phyloP scores from a whole-genome alignment of 2,888 invertebrate genomes.

The Nebria brevicollis region DNA sequence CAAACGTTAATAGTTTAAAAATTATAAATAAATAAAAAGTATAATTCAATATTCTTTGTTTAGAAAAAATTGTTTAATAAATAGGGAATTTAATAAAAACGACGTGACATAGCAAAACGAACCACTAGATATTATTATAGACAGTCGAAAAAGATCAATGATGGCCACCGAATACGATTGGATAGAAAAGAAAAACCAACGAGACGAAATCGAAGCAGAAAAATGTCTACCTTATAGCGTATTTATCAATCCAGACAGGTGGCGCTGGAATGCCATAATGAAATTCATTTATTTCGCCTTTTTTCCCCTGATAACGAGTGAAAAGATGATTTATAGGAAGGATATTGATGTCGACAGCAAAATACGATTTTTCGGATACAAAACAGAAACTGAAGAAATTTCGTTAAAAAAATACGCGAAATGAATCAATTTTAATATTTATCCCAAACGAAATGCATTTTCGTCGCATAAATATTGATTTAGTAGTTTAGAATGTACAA shows the following conservation, averaged over 20 bases:
- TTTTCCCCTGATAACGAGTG: constrained; percentile 32
- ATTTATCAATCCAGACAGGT: constrained; percentile 43
- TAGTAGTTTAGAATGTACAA: too few relatives aligned
- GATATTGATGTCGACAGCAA: constrained; percentile 39
- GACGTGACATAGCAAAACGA: background rate
- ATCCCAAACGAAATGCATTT: too few relatives aligned
- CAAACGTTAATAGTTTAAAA: too few relatives aligned
- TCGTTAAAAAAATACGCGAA: too few relatives aligned
- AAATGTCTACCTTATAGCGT: constrained; percentile 24
- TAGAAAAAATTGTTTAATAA: background rate
- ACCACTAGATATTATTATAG: background rate
- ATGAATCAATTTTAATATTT: too few relatives aligned
- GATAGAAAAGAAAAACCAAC: constrained; percentile 3
- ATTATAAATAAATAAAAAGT: too few relatives aligned
- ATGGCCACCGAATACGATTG: background rate
- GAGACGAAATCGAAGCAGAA: background rate
- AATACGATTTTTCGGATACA: constrained; percentile 16
- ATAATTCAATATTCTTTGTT: too few relatives aligned
- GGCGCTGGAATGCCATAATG: constrained; percentile 41
- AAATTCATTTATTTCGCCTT: constrained; percentile 42
- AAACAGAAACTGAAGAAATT: background rate
- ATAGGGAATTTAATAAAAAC: background rate
- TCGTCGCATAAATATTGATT: too few relatives aligned
- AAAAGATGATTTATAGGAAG: constrained; percentile 43
- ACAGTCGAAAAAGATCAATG: constrained; percentile 24